Percentiles rank a stretch among this genome's conserved stretches.
Evolutionary conservation across 2,797 vertebrate species (phyloP).

Genomic region (Paramormyrops hopkinsi): DNA sequence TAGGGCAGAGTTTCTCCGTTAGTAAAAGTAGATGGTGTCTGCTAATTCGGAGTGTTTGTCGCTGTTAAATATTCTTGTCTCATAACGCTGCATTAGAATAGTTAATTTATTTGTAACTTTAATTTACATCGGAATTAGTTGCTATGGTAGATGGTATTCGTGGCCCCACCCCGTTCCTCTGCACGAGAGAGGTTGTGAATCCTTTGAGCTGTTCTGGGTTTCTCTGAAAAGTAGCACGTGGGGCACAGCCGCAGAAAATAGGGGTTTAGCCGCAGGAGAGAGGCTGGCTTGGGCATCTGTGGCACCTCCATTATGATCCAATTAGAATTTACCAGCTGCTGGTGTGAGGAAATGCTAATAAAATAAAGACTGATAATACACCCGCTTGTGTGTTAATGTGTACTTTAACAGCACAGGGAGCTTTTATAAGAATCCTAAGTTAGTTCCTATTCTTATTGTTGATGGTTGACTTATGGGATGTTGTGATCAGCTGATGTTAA

Average conservation of each 20-base stretch:
- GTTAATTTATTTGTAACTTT: background rate
- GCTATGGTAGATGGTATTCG: background rate
- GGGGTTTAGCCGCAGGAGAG: background rate
- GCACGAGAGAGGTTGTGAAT: background rate
- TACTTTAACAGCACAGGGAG: background rate
- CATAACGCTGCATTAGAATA: background rate
- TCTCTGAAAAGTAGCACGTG: background rate
- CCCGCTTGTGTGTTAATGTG: background rate
- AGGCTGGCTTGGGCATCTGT: background rate
- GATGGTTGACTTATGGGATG: background rate
- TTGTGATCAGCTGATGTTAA: background rate
- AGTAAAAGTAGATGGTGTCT: background rate
- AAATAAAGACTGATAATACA: background rate
- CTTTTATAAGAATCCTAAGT: background rate
- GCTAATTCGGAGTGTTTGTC: background rate
- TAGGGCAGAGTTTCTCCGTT: background rate
- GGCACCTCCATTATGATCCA: slow-evolving; percentile 2
- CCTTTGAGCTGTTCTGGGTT: background rate
- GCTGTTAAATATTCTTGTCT: background rate
- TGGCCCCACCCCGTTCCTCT: background rate
- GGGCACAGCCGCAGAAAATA: background rate
- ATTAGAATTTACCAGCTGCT: slow-evolving; percentile 4
- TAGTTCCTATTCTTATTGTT: background rate
- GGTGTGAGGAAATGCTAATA: background rate
- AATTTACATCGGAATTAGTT: background rate